Evolutionary conservation across 2,888 invertebrate species (phyloP), one percentile per base, ranked within the genome.

Genomic region (Embidobia sp.): DNA sequence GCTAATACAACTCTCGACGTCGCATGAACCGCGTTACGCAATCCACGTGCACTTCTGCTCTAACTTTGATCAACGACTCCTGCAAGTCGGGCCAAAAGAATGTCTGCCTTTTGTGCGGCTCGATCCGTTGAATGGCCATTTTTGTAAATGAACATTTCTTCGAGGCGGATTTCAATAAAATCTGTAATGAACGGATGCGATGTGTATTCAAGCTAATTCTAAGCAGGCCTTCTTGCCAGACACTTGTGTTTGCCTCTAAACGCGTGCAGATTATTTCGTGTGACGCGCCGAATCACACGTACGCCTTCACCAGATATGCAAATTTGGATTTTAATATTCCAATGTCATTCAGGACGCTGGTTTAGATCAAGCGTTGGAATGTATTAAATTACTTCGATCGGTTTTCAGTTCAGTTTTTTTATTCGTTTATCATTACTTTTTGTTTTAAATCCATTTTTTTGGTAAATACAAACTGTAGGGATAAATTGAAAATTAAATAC

Each of bases 221-320:
- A 53, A 33, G 26, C 44, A 53, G 33, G 31, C n/a, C 16, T 26
- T 64, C 44, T 42, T 16, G 7, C 22, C 16, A 13, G 4, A 64
- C 53, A 66, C 66, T 66, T 66, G 67, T 67, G 55, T 67, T 55
- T 66, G 59, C 44, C 44, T 51, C 73, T 64, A 64, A 57, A 57
- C 57, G 49, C 35, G 42, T 55, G 19, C 55, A 63, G 63, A 64
- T 72, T 72, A 72, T 49, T 55, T 27, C 4, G 46, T 44, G 42
- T 48, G 31, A 67, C 67, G 48, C n/a, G 18, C n/a, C 5, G 5
- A 19, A 44, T 19, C 35, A 61, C 61, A 61, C 40, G 46, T 55
- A 40, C 15, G 29, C 42, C 49, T 29, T 72, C 53, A 33, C 37
- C 19, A 26, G 63, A 73, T 73, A 73, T 73, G 73, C 55, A 49